Conservation (phyloP, 2,797 vertebrate genomes). For the Lepilemur ruficaudatus region DNA sequence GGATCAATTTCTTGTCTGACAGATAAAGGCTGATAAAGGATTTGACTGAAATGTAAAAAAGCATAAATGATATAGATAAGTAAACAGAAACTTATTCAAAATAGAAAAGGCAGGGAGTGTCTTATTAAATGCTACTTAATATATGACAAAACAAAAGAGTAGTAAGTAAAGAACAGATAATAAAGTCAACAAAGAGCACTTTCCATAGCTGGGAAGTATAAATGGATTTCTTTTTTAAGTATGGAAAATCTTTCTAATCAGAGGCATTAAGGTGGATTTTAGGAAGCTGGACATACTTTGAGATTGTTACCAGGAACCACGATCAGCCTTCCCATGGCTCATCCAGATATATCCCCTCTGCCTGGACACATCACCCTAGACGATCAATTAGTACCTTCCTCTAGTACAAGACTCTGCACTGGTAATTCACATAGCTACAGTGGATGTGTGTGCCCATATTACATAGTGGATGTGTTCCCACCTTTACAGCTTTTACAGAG, state of each 20-base stretch:
- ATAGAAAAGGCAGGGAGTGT: not conserved
- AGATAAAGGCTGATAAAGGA: not conserved
- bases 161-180: not conserved
- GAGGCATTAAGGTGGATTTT: not conserved
- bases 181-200: not conserved
- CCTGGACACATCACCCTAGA: not conserved
- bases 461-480: not conserved
- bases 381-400: not conserved
- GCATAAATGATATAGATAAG: not conserved
- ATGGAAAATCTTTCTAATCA: not conserved
- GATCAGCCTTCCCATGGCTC: not conserved
- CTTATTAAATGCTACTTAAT: not conserved
- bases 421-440: not conserved
- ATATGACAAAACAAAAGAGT: not conserved
- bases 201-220: not conserved
- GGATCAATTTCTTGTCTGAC: not conserved
- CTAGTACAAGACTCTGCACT: not conserved
- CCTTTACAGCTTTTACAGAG: not conserved
- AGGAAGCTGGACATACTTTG: not conserved
- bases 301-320: not conserved
- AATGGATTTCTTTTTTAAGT: not conserved
- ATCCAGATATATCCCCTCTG: not conserved
- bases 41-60: not conserved
- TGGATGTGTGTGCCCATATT: not conserved
- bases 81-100: not conserved